A percentile compares a stretch with the other conserved stretches of the same genome.
Evolutionary conservation across 2,113 vertebrate species (phyloP).

Genomic region (Coptodon bakossiorum): DNA sequence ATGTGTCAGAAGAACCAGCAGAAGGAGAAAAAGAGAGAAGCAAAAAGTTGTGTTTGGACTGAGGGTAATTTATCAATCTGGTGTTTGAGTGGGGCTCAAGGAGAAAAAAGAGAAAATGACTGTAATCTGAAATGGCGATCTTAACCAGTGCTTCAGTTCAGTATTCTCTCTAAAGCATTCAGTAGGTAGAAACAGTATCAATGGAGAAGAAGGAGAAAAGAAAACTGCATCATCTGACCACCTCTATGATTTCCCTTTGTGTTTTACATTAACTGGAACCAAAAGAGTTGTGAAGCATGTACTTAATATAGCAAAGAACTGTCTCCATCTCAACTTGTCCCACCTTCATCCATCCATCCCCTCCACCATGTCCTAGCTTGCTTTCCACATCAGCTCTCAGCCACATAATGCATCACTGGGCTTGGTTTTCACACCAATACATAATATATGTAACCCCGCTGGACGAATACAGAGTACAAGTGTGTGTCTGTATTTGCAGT

Average conservation of each 20-base stretch:
- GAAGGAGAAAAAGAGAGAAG: neutral
- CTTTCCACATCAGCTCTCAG: neutral
- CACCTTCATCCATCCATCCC: neutral
- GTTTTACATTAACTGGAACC: neutral
- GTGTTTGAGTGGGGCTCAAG: neutral
- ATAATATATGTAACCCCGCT: constrained; percentile 54
- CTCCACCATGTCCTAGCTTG: neutral
- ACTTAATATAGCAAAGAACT: neutral
- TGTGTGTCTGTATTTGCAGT: neutral
- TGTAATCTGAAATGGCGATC: neutral
- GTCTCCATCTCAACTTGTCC: neutral
- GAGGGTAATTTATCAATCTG: neutral
- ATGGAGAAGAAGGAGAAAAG: neutral
- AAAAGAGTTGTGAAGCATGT: neutral
- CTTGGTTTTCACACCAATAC: constrained; percentile 43
- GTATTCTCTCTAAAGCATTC: neutral
- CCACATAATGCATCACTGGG: constrained; percentile 5
- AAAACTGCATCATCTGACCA: neutral
- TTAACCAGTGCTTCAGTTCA: neutral
- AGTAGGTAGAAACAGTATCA: neutral
- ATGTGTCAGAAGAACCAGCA: neutral
- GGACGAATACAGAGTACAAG: neutral
- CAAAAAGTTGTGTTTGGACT: neutral
- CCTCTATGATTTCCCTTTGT: neutral
- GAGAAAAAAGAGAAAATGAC: neutral